Evolutionary conservation across 2,113 vertebrate species (phyloP).

Genomic region (Tylochromis polylepis): DNA sequence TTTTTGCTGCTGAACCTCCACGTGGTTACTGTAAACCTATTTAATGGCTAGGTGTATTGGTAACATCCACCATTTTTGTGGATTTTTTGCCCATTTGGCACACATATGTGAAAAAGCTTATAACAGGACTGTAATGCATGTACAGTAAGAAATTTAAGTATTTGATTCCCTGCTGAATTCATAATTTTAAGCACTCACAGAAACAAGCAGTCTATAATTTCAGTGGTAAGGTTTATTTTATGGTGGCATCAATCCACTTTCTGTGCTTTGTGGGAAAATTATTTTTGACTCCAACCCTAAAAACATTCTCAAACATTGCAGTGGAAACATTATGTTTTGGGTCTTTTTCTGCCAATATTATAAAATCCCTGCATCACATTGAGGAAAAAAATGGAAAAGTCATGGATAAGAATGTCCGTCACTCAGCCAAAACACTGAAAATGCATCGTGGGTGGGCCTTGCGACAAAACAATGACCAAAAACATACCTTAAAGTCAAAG

Average conservation of each 20-base stretch:
- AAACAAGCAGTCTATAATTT: background rate
- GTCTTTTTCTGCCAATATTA: background rate
- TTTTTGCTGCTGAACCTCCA: background rate
- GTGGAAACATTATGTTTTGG: background rate
- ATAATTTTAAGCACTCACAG: background rate
- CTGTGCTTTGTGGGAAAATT: background rate
- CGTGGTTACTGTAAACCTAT: background rate
- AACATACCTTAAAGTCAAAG: background rate
- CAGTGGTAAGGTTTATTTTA: background rate
- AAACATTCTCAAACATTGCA: background rate
- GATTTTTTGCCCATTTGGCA: background rate
- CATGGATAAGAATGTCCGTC: background rate
- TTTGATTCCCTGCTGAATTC: background rate
- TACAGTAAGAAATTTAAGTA: background rate
- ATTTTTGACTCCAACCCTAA: background rate
- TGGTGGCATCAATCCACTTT: background rate
- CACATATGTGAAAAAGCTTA: background rate
- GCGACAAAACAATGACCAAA: background rate
- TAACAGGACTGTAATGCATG: background rate
- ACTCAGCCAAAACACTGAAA: background rate
- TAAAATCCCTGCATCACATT: background rate
- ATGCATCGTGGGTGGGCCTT: background rate
- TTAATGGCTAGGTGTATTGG: background rate
- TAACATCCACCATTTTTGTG: background rate
- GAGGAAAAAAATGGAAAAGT: background rate